Percentiles rank a stretch among this genome's conserved stretches.
Evolutionary conservation across 2,888 invertebrate species (phyloP).

Genomic region (Mesorhabditis sp.): DNA sequence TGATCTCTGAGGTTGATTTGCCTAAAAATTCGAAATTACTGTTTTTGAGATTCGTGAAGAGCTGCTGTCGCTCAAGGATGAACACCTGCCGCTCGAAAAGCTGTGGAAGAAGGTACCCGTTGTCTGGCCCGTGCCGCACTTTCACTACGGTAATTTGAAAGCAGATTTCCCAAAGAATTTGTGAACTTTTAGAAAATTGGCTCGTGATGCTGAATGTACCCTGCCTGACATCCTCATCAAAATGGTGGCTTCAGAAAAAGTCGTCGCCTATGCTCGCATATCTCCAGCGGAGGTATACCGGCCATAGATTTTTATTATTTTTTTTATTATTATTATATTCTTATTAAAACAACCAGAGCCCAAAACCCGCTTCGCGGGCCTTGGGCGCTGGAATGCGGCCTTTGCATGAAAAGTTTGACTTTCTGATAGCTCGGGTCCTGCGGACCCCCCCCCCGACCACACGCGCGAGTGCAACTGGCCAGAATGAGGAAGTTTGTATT

Average conservation of each 20-base stretch:
- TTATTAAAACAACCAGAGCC: not conserved
- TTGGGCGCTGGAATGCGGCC: too few species aligned
- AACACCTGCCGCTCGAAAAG: not conserved
- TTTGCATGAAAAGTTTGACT: too few species aligned
- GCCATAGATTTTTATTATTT: not conserved
- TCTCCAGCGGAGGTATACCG: conserved; percentile 27
- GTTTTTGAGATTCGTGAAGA: not conserved
- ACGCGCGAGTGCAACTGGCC: too few species aligned
- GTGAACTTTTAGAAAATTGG: not conserved
- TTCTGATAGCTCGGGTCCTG: too few species aligned
- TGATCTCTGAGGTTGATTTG: not conserved
- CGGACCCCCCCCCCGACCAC: too few species aligned
- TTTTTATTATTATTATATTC: not conserved
- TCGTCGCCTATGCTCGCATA: conserved; percentile 46
- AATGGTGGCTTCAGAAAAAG: conserved; percentile 39
- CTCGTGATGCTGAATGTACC: conserved; percentile 15
- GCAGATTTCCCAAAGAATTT: not conserved
- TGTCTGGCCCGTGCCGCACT: not conserved
- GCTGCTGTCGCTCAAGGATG: not conserved
- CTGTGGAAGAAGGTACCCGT: not conserved
- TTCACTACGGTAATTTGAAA: not conserved
- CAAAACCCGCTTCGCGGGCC: too few species aligned
- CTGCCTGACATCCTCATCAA: conserved; percentile 43
- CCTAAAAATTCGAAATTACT: not conserved
- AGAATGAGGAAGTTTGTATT: too few species aligned